A percentile compares a stretch with the other conserved stretches of the same genome.
phyloP scores from a whole-genome alignment of 2,888 invertebrate species.

The Pasiphila rectangulata region DNA sequence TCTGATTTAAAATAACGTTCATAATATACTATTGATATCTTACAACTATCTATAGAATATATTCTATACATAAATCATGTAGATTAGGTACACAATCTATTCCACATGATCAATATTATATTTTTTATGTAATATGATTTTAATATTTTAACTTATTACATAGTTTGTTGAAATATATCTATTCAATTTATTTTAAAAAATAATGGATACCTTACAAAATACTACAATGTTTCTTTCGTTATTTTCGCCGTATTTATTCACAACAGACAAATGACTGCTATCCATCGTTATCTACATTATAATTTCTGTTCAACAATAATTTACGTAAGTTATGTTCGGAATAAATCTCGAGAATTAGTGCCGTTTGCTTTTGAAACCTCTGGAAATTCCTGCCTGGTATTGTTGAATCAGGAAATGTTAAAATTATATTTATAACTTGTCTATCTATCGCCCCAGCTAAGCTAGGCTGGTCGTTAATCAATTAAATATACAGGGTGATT shows the following conservation, averaged over 20 bases:
- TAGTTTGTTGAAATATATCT: no score
- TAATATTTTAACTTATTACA: no score
- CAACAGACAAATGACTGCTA: slow-evolving; percentile 43
- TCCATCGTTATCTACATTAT: slow-evolving; percentile 50
- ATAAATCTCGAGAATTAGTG: slow-evolving; percentile 47
- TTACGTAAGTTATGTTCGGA: slow-evolving; percentile 46
- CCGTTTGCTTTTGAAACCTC: slow-evolving; percentile 14
- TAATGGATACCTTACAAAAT: not conserved
- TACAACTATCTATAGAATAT: no score
- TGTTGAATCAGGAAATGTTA: slow-evolving; percentile 5
- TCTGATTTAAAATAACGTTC: no score
- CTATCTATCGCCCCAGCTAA: not conserved
- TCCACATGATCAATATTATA: no score
- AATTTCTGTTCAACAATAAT: slow-evolving; percentile 54
- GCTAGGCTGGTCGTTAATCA: not conserved
- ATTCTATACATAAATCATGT: not conserved
- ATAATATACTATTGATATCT: no score
- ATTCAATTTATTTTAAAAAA: not conserved
- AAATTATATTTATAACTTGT: not conserved
- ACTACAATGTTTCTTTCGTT: not conserved
- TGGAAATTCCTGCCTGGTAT: slow-evolving; percentile 5
- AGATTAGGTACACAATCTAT: no score
- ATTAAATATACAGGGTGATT: not conserved
- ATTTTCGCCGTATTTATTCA: not conserved
- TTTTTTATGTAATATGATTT: no score